Evolutionary conservation across 2,888 invertebrate genomes (phyloP), one percentile per base, ranked within the genome.

Genomic region (Caenorhabditis uteleia): DNA sequence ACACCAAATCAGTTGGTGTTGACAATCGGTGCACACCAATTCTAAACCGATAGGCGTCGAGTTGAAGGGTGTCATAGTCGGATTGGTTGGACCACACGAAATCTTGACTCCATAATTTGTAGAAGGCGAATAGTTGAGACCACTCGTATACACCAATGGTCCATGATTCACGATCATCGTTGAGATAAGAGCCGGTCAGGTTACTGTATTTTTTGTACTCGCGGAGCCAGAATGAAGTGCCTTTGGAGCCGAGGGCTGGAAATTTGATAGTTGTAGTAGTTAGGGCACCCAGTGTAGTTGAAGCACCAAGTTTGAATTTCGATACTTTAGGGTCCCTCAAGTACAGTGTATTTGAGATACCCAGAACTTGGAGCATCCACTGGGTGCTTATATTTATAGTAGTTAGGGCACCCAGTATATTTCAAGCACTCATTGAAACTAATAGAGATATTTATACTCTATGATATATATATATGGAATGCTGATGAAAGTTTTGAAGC

Each of bases 21-120:
- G 74, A 75, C 36, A 81, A 70, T 23, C 77, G 72, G 25, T 77
- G 77, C 10, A 82, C 79, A 10, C 82, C 82, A 36, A 82, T 78
- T 40, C 81, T 65, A 64, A 82, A 82, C 7, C 82, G 74, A 57
- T 79, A 81, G 1, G 82, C 70, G 40, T 55, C 67, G 33, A 77
- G 21, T 23, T 68, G 55, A 33, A 69, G 39, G 2, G 38, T 26
- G 20, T 74, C 70, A 21, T 56, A 65, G 42, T 74, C 68, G 3
- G 57, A 21, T 12, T 51, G 45, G 45, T 82, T 74, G 10, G 45
- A 44, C 82, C 82, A 82, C 4, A 79, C 79, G 54, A 82, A 78
- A 42, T 82, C 82, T 47, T 82, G 79, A 3, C 54, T 77, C 82
- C 82, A 82, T 0, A 82, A 54, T 44, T 79, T 82, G 60, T 82